A percentile compares a stretch with the other conserved stretches of the same genome.
Evolutionary conservation across 2,113 vertebrate genomes (phyloP).

Genomic region (Elachura formosa): DNA sequence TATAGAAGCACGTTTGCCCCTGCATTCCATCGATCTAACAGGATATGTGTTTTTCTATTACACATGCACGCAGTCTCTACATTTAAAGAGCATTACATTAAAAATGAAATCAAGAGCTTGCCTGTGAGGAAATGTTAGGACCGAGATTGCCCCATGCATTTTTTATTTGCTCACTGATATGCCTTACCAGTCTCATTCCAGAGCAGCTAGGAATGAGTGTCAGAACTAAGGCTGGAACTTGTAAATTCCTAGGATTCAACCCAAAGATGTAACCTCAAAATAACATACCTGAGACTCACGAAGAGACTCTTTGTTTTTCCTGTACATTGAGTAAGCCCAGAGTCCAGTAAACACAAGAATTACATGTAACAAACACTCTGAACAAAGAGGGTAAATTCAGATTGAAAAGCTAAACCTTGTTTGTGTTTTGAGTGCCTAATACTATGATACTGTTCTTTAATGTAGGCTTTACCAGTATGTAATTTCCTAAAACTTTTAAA

Average conservation of each 20-base stretch:
- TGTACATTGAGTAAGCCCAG: not conserved
- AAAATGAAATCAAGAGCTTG: conserved; percentile 26
- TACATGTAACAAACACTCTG: not conserved
- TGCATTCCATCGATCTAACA: not conserved
- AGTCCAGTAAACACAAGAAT: not conserved
- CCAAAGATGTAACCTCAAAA: not conserved
- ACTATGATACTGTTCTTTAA: not conserved
- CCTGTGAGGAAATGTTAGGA: not conserved
- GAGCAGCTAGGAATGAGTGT: not conserved
- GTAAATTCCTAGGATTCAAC: not conserved
- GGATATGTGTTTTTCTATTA: conserved; percentile 36
- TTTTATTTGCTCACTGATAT: conserved; percentile 5
- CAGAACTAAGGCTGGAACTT: not conserved
- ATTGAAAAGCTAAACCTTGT: not conserved
- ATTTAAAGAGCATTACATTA: conserved; percentile 39
- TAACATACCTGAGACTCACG: not conserved
- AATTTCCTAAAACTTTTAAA: not conserved
- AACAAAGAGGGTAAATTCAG: not conserved
- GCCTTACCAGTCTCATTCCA: not conserved
- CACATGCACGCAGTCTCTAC: not conserved
- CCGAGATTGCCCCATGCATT: not conserved
- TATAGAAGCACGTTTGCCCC: conserved; percentile 9
- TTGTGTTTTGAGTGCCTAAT: not conserved
- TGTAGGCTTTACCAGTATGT: not conserved
- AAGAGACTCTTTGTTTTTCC: not conserved